Percentiles rank a stretch among this genome's conserved stretches.
Conservation (phyloP, 2,797 vertebrate genomes). For the Denticeps clupeoides region DNA sequence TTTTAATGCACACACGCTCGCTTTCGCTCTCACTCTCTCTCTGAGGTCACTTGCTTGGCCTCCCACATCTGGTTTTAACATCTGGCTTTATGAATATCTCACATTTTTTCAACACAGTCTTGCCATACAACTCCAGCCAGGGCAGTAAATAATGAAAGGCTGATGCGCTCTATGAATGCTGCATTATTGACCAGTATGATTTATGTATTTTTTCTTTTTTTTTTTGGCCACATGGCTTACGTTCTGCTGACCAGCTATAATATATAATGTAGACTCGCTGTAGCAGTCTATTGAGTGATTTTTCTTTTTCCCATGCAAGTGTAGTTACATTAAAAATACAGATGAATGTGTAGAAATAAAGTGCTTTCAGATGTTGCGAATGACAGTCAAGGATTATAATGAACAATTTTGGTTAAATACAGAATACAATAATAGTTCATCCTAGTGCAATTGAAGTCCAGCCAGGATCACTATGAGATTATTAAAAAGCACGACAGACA, state of each 20-base stretch:
- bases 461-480: conserved; percentile 29
- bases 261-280: neutral
- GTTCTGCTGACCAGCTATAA: neutral
- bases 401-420: conserved; percentile 43
- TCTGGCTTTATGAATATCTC: neutral
- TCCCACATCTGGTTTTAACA: conserved; percentile 3
- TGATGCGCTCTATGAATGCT: conserved; percentile 23
- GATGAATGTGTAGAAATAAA: conserved; percentile 28
- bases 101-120: conserved; percentile 4
- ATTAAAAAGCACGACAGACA: conserved; percentile 32
- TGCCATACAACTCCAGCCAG: conserved; percentile 22
- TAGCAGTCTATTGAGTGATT: neutral
- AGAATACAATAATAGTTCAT: conserved; percentile 41
- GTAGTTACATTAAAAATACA: conserved; percentile 19
- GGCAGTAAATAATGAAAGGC: conserved; percentile 34
- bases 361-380: conserved; percentile 48
- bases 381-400: conserved; percentile 28
- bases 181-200: conserved; percentile 37
- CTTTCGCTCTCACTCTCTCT: conserved; percentile 23
- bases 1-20: too few species aligned
- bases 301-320: neutral
- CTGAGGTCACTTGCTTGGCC: conserved; percentile 10
- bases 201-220: conserved; percentile 36
- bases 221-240: conserved; percentile 1
- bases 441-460: conserved; percentile 18